Evolutionary conservation across 2,888 invertebrate species (phyloP).

Genomic region (Drosophila rellima): DNA sequence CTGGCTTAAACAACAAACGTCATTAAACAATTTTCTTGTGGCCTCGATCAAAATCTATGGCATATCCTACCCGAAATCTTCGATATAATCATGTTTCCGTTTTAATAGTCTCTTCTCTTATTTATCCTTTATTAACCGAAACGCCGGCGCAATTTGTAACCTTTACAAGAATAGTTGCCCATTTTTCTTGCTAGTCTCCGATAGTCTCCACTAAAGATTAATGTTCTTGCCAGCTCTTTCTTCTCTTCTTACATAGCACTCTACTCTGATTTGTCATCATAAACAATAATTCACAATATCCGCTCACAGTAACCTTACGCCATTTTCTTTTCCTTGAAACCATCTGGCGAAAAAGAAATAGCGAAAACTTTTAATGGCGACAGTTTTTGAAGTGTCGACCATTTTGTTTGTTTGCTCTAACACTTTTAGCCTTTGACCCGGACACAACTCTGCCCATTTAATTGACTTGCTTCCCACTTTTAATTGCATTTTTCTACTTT

Average conservation of each 20-base stretch:
- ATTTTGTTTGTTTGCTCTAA: slow-evolving; percentile 38
- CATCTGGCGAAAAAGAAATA: slow-evolving; percentile 19
- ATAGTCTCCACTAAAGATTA: slow-evolving; percentile 53
- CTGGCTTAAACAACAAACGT: too few species aligned
- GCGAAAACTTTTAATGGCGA: slow-evolving; percentile 49
- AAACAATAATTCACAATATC: slow-evolving; percentile 66
- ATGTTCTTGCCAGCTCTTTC: slow-evolving; percentile 27
- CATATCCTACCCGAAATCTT: background rate
- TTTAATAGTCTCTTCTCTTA: background rate
- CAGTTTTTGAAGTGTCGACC: slow-evolving; percentile 46
- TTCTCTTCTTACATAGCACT: slow-evolving; percentile 2
- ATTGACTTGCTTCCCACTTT: slow-evolving; percentile 62
- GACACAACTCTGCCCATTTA: slow-evolving; percentile 29
- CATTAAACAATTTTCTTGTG: too few species aligned
- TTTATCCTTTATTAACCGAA: background rate
- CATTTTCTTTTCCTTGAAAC: slow-evolving; percentile 5
- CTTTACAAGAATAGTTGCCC: background rate
- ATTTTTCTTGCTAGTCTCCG: background rate
- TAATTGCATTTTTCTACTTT: slow-evolving; percentile 52
- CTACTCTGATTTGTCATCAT: slow-evolving; percentile 62
- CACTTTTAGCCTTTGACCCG: slow-evolving; percentile 29
- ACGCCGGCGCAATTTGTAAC: background rate
- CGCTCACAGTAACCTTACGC: slow-evolving; percentile 22
- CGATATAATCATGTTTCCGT: background rate
- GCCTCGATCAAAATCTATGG: background rate